Evolutionary conservation across 2,888 invertebrate species (phyloP).

Genomic region (Agrypnus murinus): DNA sequence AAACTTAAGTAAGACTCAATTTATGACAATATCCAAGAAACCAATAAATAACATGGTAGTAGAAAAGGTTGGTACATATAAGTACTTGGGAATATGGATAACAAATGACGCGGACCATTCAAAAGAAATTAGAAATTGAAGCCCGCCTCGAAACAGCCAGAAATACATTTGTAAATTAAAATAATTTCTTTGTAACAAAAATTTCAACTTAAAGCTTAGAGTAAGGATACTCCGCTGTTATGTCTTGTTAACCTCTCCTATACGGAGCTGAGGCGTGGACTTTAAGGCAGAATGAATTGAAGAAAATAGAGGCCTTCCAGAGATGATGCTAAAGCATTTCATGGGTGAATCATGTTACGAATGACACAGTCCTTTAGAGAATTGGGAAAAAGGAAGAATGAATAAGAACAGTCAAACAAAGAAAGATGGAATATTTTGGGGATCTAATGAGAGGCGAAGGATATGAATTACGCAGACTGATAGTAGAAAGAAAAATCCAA

Average conservation of each 20-base stretch:
- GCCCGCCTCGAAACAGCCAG: too few species aligned
- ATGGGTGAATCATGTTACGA: neutral
- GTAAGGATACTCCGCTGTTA: neutral
- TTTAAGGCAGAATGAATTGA: neutral
- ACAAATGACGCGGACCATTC: too few species aligned
- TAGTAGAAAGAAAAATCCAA: neutral
- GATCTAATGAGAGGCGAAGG: neutral
- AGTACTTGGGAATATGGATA: too few species aligned
- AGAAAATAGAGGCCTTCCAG: neutral
- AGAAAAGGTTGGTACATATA: too few species aligned
- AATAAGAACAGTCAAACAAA: neutral
- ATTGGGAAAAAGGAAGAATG: neutral
- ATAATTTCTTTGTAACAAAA: too few species aligned
- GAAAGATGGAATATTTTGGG: neutral
- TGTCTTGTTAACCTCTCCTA: neutral
- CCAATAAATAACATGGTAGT: too few species aligned
- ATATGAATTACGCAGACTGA: neutral
- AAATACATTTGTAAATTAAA: too few species aligned
- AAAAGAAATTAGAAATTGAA: too few species aligned
- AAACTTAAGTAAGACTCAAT: too few species aligned
- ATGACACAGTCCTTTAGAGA: neutral
- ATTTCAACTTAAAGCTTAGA: neutral
- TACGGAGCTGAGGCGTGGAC: neutral
- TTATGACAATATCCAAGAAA: too few species aligned
- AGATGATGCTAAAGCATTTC: neutral